Base-by-base conservation (phyloP, 2,797 vertebrate genomes). In the Streptopelia turtur region DNA sequence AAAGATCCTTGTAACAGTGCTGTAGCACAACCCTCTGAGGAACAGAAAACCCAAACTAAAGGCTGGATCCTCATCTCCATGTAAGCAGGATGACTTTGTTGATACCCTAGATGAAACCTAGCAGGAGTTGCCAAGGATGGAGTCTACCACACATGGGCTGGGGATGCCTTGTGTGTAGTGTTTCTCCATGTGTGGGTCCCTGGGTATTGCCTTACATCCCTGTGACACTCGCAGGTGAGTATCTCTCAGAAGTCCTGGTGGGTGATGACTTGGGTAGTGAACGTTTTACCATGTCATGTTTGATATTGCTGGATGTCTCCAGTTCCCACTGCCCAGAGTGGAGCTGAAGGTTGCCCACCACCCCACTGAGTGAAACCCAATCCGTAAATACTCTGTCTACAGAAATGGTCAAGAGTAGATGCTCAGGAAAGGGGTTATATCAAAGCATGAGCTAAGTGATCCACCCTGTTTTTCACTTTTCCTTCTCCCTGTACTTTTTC, bases 251-350 rank as follows among this genome's bases (percentile, higher is more conserved):
- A 83, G 13, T 45, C 72, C 50, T n/a, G 25, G 22, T 59, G 43
- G 65, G 43, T 14, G 11, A 15, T 65, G 37, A 28, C 69, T 53
- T 37, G n/a, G 7, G 15, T 37, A 31, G 20, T 43, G 37, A 57
- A 45, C 0, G 0, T 56, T 70, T 85, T 55, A 43, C 8, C 7
- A 4, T 4, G 12, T 12, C 7, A 5, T 4, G 12, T 12, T 66
- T 66, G 77, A 7, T 61, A 13, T 37, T 50, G 25, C 30, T 50
- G 13, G 22, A 16, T 16, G 7, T 11, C 57, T 71, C 53, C 61
- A 33, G 21, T n/a, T 87, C 25, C 25, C 33, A 16, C 33, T 0
- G 0, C 22, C 41, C 37, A 22, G 68, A 41, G 35, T 4, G 13
- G 45, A 52, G 24, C 11, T 65, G 37, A 68, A 52, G 17, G 22